phyloP scores from a whole-genome alignment of 92 coral and sea anemone species.

The Actinostola sp. region DNA sequence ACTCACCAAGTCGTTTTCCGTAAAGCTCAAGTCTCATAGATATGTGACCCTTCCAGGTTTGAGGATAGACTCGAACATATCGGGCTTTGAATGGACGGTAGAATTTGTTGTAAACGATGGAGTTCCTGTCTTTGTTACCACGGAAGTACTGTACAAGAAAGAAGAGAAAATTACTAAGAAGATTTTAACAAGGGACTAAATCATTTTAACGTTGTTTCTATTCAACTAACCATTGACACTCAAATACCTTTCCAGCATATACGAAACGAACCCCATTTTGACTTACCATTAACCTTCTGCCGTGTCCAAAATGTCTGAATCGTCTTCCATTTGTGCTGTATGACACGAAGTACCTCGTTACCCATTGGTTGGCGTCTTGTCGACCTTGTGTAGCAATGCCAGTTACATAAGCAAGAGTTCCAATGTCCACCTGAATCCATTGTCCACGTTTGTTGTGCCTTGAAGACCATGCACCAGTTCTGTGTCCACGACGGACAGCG shows the following conservation, averaged over 20 bases:
- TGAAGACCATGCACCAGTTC: constrained; percentile 79
- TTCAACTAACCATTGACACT: too few relatives aligned
- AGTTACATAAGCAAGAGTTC: constrained; percentile 46
- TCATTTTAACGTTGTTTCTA: too few relatives aligned
- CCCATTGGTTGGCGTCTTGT: constrained; percentile 74
- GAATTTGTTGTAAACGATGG: constrained; percentile 50
- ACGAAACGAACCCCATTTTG: too few relatives aligned
- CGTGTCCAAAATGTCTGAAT: constrained; percentile 43
- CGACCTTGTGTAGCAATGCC: constrained; percentile 72
- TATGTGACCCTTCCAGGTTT: constrained; percentile 51
- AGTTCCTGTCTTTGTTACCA: constrained; percentile 56
- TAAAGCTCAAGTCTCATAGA: constrained; percentile 59
- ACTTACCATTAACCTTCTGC: constrained; percentile 54
- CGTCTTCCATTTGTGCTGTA: constrained; percentile 61
- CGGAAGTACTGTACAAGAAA: constrained; percentile 21
- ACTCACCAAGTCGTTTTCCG: constrained; percentile 55
- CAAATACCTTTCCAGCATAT: too few relatives aligned
- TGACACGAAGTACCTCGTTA: constrained; percentile 58
- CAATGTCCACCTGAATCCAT: constrained; percentile 70
- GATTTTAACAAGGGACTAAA: too few relatives aligned
- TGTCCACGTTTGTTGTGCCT: constrained; percentile 59
- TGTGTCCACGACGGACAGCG: constrained; percentile 51
- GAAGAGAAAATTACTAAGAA: too few relatives aligned
- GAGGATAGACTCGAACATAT: constrained; percentile 46
- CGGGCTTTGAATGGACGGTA: constrained; percentile 45